Conservation (phyloP, 2,888 invertebrate genomes). For the Cyrtodaria siliqua region DNA sequence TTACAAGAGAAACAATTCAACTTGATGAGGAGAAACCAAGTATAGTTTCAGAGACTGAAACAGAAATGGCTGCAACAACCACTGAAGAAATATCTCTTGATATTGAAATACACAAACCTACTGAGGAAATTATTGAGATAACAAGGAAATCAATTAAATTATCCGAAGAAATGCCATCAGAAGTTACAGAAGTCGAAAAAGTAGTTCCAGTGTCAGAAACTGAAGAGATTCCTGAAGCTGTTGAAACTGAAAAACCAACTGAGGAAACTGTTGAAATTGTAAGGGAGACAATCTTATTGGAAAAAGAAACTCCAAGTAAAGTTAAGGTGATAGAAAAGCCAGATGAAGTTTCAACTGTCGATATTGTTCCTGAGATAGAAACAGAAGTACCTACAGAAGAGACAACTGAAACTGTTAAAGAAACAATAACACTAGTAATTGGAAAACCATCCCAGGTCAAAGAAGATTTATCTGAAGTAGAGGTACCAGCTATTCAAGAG, state of each 20-base stretch:
- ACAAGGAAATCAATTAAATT: constrained; percentile 53
- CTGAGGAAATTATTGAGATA: constrained; percentile 60
- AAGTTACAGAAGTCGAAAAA: constrained; percentile 25
- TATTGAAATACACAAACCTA: constrained; percentile 57
- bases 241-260: constrained; percentile 35
- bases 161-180: constrained; percentile 50
- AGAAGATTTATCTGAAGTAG: constrained; percentile 17
- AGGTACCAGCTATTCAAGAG: constrained; percentile 31
- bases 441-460: background rate
- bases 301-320: constrained; percentile 10
- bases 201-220: constrained; percentile 27
- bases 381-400: constrained; percentile 56
- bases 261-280: constrained; percentile 17
- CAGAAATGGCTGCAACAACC: background rate
- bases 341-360: constrained; percentile 34
- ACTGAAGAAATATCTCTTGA: constrained; percentile 40
- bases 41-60: background rate
- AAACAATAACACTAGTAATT: constrained; percentile 6
- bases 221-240: constrained; percentile 30
- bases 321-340: background rate
- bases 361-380: constrained; percentile 37
- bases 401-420: constrained; percentile 25
- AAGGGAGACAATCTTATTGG: constrained; percentile 29
- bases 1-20: constrained; percentile 64
- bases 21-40: constrained; percentile 9